phyloP scores from a whole-genome alignment of 2,113 vertebrate species.

The Psilopogon haemacephalus region DNA sequence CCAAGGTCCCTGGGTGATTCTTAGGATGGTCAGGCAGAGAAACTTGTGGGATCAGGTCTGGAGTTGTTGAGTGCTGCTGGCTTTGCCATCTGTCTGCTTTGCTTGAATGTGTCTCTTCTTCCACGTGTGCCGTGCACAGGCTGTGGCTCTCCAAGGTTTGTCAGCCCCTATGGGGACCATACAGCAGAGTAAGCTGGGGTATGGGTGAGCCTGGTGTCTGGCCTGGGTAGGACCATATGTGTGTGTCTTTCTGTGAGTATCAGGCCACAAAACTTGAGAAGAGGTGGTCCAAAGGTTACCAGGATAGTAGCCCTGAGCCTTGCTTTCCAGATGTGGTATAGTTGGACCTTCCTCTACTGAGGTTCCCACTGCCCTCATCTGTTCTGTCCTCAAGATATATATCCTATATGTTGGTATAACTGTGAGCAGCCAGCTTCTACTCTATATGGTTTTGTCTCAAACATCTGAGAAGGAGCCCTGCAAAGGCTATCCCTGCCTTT shows the following conservation, averaged over 20 bases:
- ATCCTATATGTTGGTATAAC: accelerated
- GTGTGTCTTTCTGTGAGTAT: background rate
- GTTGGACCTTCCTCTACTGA: background rate
- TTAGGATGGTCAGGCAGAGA: background rate
- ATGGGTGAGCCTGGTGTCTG: background rate
- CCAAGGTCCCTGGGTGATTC: accelerated
- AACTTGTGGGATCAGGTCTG: background rate
- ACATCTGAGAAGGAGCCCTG: background rate
- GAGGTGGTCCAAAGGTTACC: background rate
- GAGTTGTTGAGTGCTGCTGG: background rate
- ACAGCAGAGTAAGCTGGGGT: background rate
- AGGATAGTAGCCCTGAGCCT: background rate
- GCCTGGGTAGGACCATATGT: accelerated
- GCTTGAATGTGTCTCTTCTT: background rate
- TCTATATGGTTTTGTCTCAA: background rate
- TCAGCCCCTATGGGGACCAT: accelerated
- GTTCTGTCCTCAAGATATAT: background rate
- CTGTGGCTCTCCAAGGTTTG: background rate
- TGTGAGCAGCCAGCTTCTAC: background rate
- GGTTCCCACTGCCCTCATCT: background rate
- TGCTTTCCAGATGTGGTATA: accelerated
- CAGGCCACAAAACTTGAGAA: background rate
- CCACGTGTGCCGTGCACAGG: accelerated
- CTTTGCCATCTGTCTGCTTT: background rate
- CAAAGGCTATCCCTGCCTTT: background rate